Evolutionary conservation across 2,113 vertebrate genomes (phyloP), one percentile per base, ranked within the genome.

Genomic region (Vireo altiloquus): DNA sequence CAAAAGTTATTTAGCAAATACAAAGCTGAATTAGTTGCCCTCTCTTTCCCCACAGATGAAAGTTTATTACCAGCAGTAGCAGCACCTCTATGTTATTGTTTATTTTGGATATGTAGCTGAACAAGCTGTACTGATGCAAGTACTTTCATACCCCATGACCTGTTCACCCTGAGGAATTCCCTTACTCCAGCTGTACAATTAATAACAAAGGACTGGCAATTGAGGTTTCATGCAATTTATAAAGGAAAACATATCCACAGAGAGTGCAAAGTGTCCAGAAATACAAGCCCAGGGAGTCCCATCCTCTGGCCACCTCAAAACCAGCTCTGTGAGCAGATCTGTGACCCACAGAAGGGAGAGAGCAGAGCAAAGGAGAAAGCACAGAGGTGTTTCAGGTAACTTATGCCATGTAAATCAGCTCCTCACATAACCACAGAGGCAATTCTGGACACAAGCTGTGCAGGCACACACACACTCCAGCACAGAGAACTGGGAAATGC

Each of bases 111-210:
- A 53, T 0, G 3, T 7, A 66, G 75, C 42, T 1, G 33, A 82
- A 90, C 84, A 86, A 88, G 66, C 59, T 79, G 91, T 88, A 57
- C 91, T 37, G 68, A 93, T 77, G 59, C 4, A 27, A 64, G 44
- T 21, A 9, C 79, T 91, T 69, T 56, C 61, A 61, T 46, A 76
- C 39, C 44, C 66, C 54, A 1, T 42, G 82, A 89, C 69, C 46
- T 52, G 66, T 11, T 90, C 71, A 65, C 71, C 64, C 75, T 10
- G 28, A 92, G 78, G 87, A 87, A 85, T 88, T 91, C 87, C 65
- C 82, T 91, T 56, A 69, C 81, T 88, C 82, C 92, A 87, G 79
- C 63, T 59, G 63, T 40, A 61, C 1, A 1, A 64, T 63, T 90
- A 82, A 53, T 56, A 91, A 82, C 84, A 90, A 90, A 94, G 65